Evolutionary conservation across 2,888 invertebrate genomes (phyloP), one percentile per base, ranked within the genome.

Genomic region (Drosophila fulvimacula): DNA sequence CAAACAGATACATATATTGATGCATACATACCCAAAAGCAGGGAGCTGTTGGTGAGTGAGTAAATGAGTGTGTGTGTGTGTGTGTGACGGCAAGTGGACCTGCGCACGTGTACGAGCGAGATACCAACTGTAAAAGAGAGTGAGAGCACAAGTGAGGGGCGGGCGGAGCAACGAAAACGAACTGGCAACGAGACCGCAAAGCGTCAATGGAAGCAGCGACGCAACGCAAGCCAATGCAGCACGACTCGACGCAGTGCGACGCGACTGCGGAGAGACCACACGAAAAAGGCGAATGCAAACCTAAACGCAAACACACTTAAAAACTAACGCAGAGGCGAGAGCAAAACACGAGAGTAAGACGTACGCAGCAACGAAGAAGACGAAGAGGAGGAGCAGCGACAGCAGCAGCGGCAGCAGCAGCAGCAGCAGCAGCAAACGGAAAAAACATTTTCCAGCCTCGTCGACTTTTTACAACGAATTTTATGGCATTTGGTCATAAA

Each of bases 401-500:
- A 41, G 19, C 11, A 41, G 13, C 13, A 41, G 41, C 21, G 21
- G 42, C 21, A 41, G 41, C 19, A 21, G 41, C 42, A 42, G 42
- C 13, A 61, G 69, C 66, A 66, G 64, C 63, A 55, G 76, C 65
- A 72, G 71, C 73, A 82, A 82, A 85, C 82, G 82, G 82, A 82
- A 88, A 86, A 87, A 81, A 84, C 87, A 88, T 85, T 85, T 85
- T 85, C 85, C 88, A 86, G 85, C 88, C 80, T 86, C 87, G 81
- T 80, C 84, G 86, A 77, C 87, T 90, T 92, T 92, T 92, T 91
- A 92, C 90, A 91, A 89, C 91, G 91, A 91, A 90, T 92, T 92
- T 92, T 92, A 92, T 92, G 91, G 91, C 92, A 92, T 92, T 92
- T 91, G 92, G 92, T 91, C 92, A 90, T 92, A 92, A 92, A 92